Percentiles rank a stretch among this genome's conserved stretches.
Evolutionary conservation across 1,140 invertebrate species (phyloP).

Genomic region (Maconellicoccus hirsutus): DNA sequence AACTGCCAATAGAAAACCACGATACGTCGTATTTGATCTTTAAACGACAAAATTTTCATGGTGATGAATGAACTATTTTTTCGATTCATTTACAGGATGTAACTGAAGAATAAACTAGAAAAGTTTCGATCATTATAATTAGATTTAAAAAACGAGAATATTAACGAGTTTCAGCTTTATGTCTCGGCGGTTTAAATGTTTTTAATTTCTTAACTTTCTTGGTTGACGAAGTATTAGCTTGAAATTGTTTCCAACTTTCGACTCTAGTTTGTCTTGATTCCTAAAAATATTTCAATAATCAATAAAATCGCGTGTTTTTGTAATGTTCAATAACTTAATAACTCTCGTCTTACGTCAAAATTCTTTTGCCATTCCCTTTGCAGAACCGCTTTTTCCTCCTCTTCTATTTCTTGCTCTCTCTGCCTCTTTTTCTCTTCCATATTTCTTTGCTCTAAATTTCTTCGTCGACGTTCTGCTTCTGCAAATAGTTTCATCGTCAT

Average conservation of each 20-base stretch:
- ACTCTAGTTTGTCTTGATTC: conserved; percentile 88
- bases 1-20: too few relatives aligned
- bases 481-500: conserved; percentile 98
- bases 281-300: conserved; percentile 37
- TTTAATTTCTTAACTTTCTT: conserved; percentile 64
- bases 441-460: conserved; percentile 73
- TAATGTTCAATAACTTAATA: not conserved
- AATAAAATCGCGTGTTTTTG: not conserved
- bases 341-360: conserved; percentile 62
- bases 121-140: not conserved
- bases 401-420: conserved; percentile 83
- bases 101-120: too few relatives aligned
- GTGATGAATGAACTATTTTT: too few relatives aligned
- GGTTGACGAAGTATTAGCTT: conserved; percentile 54
- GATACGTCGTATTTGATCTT: too few relatives aligned
- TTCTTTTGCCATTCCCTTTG: conserved; percentile 96
- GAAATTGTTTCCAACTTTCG: conserved; percentile 91
- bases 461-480: conserved; percentile 77
- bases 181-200: conserved; percentile 84
- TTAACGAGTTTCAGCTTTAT: conserved; percentile 89
- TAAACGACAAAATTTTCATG: too few relatives aligned
- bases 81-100: too few relatives aligned
- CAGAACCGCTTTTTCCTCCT: conserved; percentile 74
- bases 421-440: conserved; percentile 92
- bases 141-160: not conserved